Percentiles rank a stretch among this genome's conserved stretches.
These are phyloP conservation scores for Nymphalis polychloros DNA, from an alignment of 2,888 invertebrate genomes.

Conservation along the genomic window DNA sequence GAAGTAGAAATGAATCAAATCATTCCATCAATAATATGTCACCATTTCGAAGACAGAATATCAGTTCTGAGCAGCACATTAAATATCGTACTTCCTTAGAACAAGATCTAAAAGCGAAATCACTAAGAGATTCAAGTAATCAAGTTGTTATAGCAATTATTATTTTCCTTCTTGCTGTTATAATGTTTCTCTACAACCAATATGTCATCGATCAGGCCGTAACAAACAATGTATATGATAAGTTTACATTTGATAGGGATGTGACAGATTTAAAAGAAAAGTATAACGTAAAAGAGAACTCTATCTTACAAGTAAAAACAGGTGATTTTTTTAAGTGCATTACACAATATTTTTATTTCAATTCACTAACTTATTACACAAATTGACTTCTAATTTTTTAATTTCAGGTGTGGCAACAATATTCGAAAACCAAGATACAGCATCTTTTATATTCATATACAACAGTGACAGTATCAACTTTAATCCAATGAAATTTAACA, in stretches of 20 bases:
- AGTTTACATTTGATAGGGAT: conserved; percentile 58
- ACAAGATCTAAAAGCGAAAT: background rate
- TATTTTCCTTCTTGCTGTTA: conserved; percentile 25
- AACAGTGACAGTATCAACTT: conserved; percentile 55
- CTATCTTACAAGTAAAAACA: conserved; percentile 61
- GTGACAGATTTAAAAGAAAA: conserved; percentile 56
- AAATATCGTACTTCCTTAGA: background rate
- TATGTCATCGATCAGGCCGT: conserved; percentile 8
- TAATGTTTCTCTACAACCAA: conserved; percentile 23
- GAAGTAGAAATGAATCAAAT: conserved; percentile 18
- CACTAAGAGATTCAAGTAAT: conserved; percentile 1
- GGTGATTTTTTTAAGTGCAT: conserved; percentile 50
- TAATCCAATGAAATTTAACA: conserved; percentile 52
- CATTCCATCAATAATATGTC: conserved; percentile 10
- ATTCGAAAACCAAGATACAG: conserved; percentile 63
- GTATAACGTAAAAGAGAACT: conserved; percentile 60
- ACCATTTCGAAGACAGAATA: conserved; percentile 11
- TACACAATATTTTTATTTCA: background rate
- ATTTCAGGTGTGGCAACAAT: conserved; percentile 68
- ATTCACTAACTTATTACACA: background rate
- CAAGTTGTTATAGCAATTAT: conserved; percentile 3
- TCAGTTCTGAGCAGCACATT: conserved; percentile 2
- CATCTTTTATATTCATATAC: conserved; percentile 71
- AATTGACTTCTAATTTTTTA: conserved; percentile 1
- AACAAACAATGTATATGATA: conserved; percentile 47